phyloP scores from a whole-genome alignment of 2,888 invertebrate genomes.

The Hermaeophaga mercurialis region DNA sequence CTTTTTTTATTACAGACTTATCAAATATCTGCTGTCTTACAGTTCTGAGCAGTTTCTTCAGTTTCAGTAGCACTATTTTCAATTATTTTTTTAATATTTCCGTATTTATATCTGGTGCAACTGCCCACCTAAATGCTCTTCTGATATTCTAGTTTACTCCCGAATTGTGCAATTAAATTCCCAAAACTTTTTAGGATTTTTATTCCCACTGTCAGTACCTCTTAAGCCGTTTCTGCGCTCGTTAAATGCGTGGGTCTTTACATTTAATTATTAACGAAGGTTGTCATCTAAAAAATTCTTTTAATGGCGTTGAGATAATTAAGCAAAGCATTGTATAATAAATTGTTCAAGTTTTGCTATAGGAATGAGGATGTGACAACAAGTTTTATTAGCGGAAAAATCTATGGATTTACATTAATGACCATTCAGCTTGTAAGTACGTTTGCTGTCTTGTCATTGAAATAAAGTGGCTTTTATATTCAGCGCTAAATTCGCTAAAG shows the following conservation, averaged over 20 bases:
- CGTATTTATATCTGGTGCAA: too few species aligned
- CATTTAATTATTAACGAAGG: slow-evolving; percentile 30
- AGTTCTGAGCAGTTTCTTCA: too few species aligned
- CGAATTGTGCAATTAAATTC: too few species aligned
- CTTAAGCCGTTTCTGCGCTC: neutral
- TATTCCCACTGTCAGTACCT: neutral
- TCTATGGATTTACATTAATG: slow-evolving; percentile 7
- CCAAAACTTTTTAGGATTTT: too few species aligned
- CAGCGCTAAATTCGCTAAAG: neutral
- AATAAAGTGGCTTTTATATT: neutral
- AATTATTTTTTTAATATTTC: too few species aligned
- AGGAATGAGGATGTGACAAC: slow-evolving; percentile 22
- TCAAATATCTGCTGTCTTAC: too few species aligned
- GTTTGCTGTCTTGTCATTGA: neutral
- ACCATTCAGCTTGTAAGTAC: neutral
- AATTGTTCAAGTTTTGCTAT: slow-evolving; percentile 18
- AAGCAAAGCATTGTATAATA: slow-evolving; percentile 16
- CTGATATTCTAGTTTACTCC: too few species aligned
- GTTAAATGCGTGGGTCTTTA: slow-evolving; percentile 11
- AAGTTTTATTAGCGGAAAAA: slow-evolving; percentile 8
- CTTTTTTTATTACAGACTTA: too few species aligned
- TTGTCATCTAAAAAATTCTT: slow-evolving; percentile 25
- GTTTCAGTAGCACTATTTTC: too few species aligned
- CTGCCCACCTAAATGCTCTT: too few species aligned
- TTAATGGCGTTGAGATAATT: slow-evolving; percentile 22